phyloP scores from a whole-genome alignment of 2,113 vertebrate genomes.

The Pontoporia blainvillei region DNA sequence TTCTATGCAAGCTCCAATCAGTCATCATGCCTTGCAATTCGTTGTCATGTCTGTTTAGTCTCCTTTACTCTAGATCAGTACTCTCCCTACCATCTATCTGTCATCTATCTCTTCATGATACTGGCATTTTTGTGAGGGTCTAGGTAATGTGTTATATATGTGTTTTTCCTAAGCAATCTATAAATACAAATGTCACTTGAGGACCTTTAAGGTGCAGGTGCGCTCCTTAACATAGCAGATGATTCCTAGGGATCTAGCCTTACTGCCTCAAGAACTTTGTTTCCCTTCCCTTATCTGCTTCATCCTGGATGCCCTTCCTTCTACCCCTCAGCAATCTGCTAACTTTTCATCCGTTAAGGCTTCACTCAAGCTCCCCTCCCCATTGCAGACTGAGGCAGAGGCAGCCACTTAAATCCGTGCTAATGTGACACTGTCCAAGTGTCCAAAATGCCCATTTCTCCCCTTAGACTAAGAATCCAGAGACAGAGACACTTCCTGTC shows the following conservation, averaged over 20 bases:
- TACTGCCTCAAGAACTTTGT: not conserved
- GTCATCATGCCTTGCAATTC: no score
- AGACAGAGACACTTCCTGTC: not conserved
- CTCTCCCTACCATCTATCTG: not conserved
- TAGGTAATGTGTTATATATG: not conserved
- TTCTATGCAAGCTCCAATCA: no score
- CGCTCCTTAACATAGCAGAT: not conserved
- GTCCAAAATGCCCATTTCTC: not conserved
- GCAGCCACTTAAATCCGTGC: not conserved
- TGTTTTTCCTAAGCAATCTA: not conserved
- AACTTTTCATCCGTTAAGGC: not conserved
- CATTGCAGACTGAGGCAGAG: not conserved
- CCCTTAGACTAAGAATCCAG: not conserved
- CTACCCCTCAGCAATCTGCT: not conserved
- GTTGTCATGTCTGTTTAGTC: no score
- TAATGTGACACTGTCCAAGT: not conserved
- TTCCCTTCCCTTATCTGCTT: not conserved
- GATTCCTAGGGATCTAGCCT: not conserved
- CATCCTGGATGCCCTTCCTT: not conserved
- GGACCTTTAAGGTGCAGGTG: not conserved
- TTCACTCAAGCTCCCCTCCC: not conserved
- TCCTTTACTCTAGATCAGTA: not conserved
- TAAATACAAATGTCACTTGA: not conserved
- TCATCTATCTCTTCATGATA: not conserved
- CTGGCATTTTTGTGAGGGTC: not conserved